Base-by-base conservation (phyloP, 2,888 invertebrate genomes). In the Beris morrisii region DNA sequence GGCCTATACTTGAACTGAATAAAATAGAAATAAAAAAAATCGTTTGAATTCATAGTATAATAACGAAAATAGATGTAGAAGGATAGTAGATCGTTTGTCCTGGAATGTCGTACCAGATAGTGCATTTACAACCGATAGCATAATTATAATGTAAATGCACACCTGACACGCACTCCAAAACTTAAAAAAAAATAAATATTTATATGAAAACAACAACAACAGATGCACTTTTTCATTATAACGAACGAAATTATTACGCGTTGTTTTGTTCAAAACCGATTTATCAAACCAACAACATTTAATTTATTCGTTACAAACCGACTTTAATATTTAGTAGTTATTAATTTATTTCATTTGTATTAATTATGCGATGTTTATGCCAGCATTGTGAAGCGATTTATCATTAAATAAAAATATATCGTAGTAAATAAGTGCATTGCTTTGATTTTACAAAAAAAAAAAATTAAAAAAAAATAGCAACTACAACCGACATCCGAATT, bases 71-170 rank as follows among this genome's bases (percentile, higher is more conserved):
- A 13, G 6, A 13, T 6, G 48, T 13, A 45, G 9, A 22, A 48
- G 50, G 43, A 72, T 73, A 72, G 76, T 73, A 77, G 83, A 81
- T 75, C 81, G 82, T 80, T 84, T 86, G 83, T 84, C 82, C 84
- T 87, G 89, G 91, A 88, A 90, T 93, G 93, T 93, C 94, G 95
- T 96, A 96, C 96, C 95, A 95, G 95, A 96, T 95, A 94, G 95
- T 96, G 96, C 96, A 96, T 96, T 96, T 96, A 96, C 96, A 96
- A 88, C 85, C 84, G 82, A 79, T 78, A 78, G 78, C 75, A 44
- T 55, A 48, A 66, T 75, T 11, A 74, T 74, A 83, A 85, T 95
- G 95, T 93, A 95, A 94, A 95, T 93, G 92, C 96, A 93, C 93
- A 88, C 90, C 95, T 95, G 95, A 93, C 92, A 95, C 94, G 93